These are phyloP conservation scores for Tetranychus piercei DNA, from an alignment of 2,888 invertebrate genomes.

Conservation along the genomic window DNA sequence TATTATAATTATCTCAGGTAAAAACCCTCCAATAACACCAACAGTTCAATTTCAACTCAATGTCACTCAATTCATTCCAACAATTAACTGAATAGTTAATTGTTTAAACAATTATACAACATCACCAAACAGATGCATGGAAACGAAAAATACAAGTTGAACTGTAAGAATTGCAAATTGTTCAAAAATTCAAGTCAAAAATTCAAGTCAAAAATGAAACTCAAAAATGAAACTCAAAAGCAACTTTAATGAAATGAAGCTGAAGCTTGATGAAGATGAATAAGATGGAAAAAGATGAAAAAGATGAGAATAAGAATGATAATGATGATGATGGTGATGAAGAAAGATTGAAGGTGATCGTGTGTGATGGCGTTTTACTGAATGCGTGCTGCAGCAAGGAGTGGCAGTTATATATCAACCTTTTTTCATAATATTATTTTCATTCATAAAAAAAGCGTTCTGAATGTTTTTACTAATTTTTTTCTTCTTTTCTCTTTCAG, in stretches of 20 bases:
- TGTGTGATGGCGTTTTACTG: neutral
- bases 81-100: neutral
- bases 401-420: neutral
- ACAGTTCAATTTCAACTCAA: no score
- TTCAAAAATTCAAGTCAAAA: neutral
- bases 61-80: neutral
- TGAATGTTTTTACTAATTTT: no score
- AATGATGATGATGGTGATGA: neutral
- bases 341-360: neutral
- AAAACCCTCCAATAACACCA: no score
- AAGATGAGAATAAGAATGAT: neutral
- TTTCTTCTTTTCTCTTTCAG: neutral
- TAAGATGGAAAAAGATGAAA: neutral
- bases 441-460: neutral
- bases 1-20: no score
- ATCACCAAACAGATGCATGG: no score
- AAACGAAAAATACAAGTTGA: no score
- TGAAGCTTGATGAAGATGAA: neutral
- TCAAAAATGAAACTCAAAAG: neutral
- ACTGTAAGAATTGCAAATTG: no score
- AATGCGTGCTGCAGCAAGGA: neutral
- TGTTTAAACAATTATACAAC: neutral
- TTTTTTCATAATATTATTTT: neutral
- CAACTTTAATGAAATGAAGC: neutral
- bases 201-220: neutral